A percentile compares a stretch with the other conserved stretches of the same genome.
phyloP scores from a whole-genome alignment of 2,113 vertebrate species.

The Sylvia atricapilla region DNA sequence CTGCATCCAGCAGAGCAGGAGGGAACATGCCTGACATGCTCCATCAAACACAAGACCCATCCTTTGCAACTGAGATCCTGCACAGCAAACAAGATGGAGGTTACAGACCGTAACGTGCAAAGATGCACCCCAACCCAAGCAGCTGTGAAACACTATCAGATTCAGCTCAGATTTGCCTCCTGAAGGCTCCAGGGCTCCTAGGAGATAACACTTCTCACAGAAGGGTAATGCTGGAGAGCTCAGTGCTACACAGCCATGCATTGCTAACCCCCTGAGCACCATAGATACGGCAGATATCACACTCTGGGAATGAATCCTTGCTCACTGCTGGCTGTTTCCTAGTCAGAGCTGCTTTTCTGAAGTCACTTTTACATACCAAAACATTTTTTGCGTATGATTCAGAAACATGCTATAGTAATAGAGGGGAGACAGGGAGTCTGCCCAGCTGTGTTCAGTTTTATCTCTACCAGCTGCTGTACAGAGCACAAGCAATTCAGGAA shows the following conservation, averaged over 20 bases:
- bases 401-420: slow-evolving; percentile 60
- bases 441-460: slow-evolving; percentile 45
- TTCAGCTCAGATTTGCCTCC: not conserved
- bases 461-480: slow-evolving; percentile 61
- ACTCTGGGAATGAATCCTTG: not conserved
- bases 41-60: not conserved
- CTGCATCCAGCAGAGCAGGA: not conserved
- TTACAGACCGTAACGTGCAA: not conserved
- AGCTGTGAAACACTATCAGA: not conserved
- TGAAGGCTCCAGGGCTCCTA: not conserved
- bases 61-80: not conserved
- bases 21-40: not conserved
- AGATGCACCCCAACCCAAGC: not conserved
- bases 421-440: slow-evolving; percentile 63
- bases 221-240: not conserved
- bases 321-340: not conserved
- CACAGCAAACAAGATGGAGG: not conserved
- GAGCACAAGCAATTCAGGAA: slow-evolving; percentile 38
- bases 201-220: not conserved
- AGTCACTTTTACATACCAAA: slow-evolving; percentile 51
- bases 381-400: slow-evolving; percentile 51
- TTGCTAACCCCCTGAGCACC: not conserved
- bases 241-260: not conserved
- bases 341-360: slow-evolving; percentile 2
- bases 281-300: not conserved